These are phyloP conservation scores for Jacana jacana DNA, from an alignment of 2,113 vertebrate genomes.

Conservation along the genomic window DNA sequence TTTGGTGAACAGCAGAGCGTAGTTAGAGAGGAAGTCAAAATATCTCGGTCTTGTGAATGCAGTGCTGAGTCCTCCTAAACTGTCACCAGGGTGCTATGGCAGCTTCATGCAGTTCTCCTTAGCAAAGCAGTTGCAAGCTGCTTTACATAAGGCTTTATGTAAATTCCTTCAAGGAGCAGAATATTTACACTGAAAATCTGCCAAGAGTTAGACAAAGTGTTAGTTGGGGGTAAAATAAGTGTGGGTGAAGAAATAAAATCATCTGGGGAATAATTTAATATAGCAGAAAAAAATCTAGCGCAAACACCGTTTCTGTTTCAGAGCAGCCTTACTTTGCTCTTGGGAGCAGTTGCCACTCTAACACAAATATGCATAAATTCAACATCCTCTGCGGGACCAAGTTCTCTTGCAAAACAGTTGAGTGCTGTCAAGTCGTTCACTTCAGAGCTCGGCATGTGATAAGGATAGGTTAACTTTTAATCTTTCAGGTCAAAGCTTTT, in stretches of 20 bases:
- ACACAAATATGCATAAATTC: background rate
- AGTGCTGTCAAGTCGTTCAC: background rate
- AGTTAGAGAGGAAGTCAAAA: background rate
- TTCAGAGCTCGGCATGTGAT: background rate
- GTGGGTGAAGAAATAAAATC: background rate
- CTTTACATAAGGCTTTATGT: background rate
- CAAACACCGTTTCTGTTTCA: background rate
- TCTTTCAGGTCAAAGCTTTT: background rate
- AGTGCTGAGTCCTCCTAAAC: background rate
- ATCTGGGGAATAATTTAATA: background rate
- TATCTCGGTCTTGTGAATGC: background rate
- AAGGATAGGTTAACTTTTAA: background rate
- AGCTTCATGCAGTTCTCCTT: background rate
- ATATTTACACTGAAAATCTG: background rate
- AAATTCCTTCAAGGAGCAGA: background rate
- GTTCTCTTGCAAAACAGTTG: background rate
- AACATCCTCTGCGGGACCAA: background rate
- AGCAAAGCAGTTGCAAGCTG: background rate
- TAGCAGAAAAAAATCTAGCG: background rate
- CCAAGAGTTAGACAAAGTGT: background rate
- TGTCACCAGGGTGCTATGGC: background rate
- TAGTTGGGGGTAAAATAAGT: background rate
- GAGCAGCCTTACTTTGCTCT: background rate
- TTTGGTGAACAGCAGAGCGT: background rate
- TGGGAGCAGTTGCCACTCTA: background rate